A percentile compares a stretch with the other conserved stretches of the same genome.
Evolutionary conservation across 2,113 vertebrate species (phyloP).

Genomic region (Marmota monax): DNA sequence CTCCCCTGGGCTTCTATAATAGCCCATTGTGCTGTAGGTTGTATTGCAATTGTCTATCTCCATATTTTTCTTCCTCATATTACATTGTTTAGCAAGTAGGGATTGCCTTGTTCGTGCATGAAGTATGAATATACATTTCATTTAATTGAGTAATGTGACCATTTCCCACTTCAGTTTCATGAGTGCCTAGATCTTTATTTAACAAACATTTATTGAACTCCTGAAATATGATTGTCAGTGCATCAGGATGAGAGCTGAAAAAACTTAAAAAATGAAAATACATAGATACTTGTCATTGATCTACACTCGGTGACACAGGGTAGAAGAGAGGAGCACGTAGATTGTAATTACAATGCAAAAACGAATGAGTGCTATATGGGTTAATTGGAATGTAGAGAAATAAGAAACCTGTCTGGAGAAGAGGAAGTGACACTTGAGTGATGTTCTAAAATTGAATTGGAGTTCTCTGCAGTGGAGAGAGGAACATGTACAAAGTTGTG

Average conservation of each 20-base stretch:
- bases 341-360: background rate
- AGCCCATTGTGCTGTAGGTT: background rate
- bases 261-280: background rate
- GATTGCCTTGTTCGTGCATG: background rate
- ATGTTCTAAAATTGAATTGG: background rate
- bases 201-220: background rate
- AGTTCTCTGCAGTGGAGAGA: background rate
- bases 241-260: background rate
- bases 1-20: background rate
- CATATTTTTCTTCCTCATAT: background rate
- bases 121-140: background rate
- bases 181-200: background rate
- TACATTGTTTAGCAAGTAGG: background rate
- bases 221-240: background rate
- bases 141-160: background rate
- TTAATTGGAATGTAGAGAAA: background rate
- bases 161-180: background rate
- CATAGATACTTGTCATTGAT: background rate
- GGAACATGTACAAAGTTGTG: accelerated
- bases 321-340: background rate
- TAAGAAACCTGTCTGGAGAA: background rate
- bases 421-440: background rate
- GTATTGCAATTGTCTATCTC: background rate
- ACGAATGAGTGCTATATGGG: background rate
- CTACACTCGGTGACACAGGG: background rate